Percentiles rank a stretch among this genome's conserved stretches.
Evolutionary conservation across 2,797 vertebrate genomes (phyloP).

Genomic region (Linurgus olivaceus): DNA sequence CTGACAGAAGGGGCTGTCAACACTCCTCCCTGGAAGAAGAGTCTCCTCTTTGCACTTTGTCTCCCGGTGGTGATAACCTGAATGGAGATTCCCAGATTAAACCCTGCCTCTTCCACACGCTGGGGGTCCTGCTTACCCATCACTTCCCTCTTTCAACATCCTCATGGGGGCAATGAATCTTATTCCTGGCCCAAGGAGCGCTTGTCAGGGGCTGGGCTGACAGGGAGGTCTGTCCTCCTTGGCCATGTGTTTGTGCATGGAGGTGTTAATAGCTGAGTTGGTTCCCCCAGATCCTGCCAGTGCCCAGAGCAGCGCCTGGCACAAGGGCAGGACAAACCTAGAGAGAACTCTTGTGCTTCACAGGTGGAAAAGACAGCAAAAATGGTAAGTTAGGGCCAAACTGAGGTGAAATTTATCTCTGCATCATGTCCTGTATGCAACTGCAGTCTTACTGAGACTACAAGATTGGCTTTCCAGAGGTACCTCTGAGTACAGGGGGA

Average conservation of each 20-base stretch:
- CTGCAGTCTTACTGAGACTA: neutral
- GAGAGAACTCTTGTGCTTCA: neutral
- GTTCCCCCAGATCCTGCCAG: neutral
- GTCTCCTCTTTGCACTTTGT: slow-evolving; percentile 50
- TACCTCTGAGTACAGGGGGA: neutral
- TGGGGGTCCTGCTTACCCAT: slow-evolving; percentile 62
- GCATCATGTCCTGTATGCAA: neutral
- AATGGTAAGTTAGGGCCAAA: neutral
- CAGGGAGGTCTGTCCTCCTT: neutral
- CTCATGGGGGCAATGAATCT: slow-evolving; percentile 62
- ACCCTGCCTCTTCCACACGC: neutral
- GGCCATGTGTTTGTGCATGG: neutral
- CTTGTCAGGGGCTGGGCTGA: slow-evolving; percentile 22
- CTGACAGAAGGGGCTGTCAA: slow-evolving; percentile 75
- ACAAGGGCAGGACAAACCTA: neutral
- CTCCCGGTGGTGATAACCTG: slow-evolving; percentile 44
- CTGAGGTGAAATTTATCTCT: neutral
- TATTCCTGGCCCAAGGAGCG: neutral
- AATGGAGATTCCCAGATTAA: slow-evolving; percentile 76
- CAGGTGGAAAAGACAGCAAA: neutral
- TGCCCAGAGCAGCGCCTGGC: neutral
- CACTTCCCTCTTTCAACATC: slow-evolving; percentile 74
- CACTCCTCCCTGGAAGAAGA: slow-evolving; percentile 38
- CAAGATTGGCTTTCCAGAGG: neutral
- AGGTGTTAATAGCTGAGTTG: neutral